Evolutionary conservation across 2,113 vertebrate species (phyloP).

Genomic region (Sceloporus tristichus): DNA sequence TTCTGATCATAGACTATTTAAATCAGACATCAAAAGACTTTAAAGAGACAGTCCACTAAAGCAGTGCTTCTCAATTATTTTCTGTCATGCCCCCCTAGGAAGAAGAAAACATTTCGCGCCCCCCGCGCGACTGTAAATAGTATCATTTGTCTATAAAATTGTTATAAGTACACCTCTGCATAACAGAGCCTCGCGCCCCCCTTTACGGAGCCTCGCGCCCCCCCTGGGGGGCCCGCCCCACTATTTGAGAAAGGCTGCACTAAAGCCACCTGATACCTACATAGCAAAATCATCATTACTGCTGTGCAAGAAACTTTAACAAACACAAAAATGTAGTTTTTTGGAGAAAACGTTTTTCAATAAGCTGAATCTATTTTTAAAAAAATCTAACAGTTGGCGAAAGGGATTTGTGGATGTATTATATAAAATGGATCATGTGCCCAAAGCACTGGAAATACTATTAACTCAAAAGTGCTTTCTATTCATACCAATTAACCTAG

Average conservation of each 20-base stretch:
- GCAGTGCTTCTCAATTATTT: too few species aligned
- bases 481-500: background rate
- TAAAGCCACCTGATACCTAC: background rate
- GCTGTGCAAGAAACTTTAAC: background rate
- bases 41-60: background rate
- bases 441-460: conserved; percentile 57
- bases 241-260: too few species aligned
- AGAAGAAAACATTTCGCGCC: too few species aligned
- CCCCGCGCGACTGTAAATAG: too few species aligned
- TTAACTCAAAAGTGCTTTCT: conserved; percentile 32
- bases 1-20: conserved; percentile 19
- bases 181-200: too few species aligned
- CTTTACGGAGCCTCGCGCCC: too few species aligned
- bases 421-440: conserved; percentile 65
- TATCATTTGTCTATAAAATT: too few species aligned
- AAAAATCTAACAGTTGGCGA: conserved; percentile 41
- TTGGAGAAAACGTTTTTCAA: conserved; percentile 19
- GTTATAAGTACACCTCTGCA: too few species aligned
- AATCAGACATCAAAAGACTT: conserved; percentile 29
- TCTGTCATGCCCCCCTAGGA: too few species aligned
- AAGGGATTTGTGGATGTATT: conserved; percentile 62
- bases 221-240: too few species aligned
- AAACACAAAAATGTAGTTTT: background rate
- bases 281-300: background rate
- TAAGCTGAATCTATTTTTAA: conserved; percentile 57